Evolutionary conservation across 2,113 vertebrate genomes (phyloP), one percentile per base, ranked within the genome.

Genomic region (human (Homo sapiens)): DNA sequence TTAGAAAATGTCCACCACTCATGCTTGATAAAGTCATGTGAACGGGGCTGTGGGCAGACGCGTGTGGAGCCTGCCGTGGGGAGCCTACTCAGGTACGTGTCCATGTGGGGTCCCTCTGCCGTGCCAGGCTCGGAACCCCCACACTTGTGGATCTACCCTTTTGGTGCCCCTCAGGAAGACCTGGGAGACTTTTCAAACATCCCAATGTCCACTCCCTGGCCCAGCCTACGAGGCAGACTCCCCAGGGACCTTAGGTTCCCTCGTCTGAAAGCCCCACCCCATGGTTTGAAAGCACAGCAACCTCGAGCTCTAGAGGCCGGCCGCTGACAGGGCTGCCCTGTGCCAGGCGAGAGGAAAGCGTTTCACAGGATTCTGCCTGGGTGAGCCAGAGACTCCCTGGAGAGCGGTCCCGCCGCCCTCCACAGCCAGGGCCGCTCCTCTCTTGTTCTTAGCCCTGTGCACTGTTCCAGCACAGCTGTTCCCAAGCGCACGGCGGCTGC

Each of bases 401-500:
- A n/a, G 35, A 6, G 50, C 6, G 10, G 20, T 18, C 18, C 20
- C 5, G 0, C 17, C 3, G 3, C 14, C 48, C 76, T 9, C 2
- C 30, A 20, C 17, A 20, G 40, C 35, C 27, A 6, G 61, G 61
- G 32, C 78, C 0, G 20, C 2, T 22, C 7, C 78, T 12, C 17
- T 55, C 5, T 22, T 1, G 6, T 14, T 2, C 30, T 11, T 18
- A n/a, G 30, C 14, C 38, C n/a, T 38, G 52, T 8, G 8, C 11
- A 3, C 2, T 23, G 61, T 32, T 81, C 50, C 17, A 12, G 4
- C 8, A 6, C 11, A 45, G 38, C 25, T 66, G 30, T 20, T 20
- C 16, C 11, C 4, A 20, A 50, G n/a, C 0, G 1, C 0, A 0
- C 10, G n/a, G 5, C 0, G 11, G 20, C 35, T 30, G 13, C 17